Percentiles rank a stretch among this genome's conserved stretches.
Evolutionary conservation across 2,113 vertebrate species (phyloP).

Genomic region (Madoqua kirkii): DNA sequence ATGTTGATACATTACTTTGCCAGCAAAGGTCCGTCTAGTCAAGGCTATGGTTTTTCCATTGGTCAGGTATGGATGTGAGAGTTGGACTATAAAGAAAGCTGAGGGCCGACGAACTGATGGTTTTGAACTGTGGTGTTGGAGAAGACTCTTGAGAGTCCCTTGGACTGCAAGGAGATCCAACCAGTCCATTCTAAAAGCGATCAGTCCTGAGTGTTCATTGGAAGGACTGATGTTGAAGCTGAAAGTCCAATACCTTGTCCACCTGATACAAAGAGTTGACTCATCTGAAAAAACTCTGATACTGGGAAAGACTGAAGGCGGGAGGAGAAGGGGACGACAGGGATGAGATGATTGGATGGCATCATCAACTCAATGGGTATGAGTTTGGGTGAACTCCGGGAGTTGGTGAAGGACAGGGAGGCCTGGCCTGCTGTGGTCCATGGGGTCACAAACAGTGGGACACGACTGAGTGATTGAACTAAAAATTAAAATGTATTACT

Average conservation of each 20-base stretch:
- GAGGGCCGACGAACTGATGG: accelerated
- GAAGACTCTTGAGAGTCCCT: neutral
- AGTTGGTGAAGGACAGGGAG: neutral
- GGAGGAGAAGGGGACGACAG: neutral
- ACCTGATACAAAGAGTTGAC: accelerated
- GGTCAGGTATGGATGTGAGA: neutral
- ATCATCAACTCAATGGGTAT: accelerated
- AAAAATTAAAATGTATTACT: neutral
- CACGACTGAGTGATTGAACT: neutral
- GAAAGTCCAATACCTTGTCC: neutral
- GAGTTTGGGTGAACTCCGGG: neutral
- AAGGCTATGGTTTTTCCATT: neutral
- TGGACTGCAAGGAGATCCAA: neutral
- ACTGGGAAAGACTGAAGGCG: neutral
- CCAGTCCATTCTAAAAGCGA: neutral
- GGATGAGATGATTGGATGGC: neutral
- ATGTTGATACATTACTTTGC: neutral
- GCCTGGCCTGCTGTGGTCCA: neutral
- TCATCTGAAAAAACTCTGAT: neutral
- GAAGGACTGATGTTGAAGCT: neutral
- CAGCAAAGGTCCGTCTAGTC: neutral
- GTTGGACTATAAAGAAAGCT: neutral
- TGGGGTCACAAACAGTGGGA: neutral
- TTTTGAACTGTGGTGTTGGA: neutral
- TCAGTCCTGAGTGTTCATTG: neutral